Evolutionary conservation across 1,140 invertebrate species (phyloP).

Genomic region (Drusus annulatus): DNA sequence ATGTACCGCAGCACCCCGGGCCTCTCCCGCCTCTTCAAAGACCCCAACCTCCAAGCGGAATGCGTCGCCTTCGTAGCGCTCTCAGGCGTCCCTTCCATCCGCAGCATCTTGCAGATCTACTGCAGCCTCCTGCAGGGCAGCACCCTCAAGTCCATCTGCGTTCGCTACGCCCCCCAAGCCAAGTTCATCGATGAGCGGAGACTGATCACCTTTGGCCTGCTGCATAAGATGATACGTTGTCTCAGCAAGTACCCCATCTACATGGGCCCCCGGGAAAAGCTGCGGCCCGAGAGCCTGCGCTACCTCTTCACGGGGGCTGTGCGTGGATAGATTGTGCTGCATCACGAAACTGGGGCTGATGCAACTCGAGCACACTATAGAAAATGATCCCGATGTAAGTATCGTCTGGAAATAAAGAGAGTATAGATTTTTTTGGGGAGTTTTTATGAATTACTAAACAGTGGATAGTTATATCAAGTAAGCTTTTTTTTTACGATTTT

Average conservation of each 20-base stretch:
- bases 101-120: constrained; percentile 50
- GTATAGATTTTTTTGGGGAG: too few relatives aligned
- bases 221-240: constrained; percentile 88
- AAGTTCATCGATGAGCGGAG: constrained; percentile 85
- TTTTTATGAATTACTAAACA: too few relatives aligned
- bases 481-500: too few relatives aligned
- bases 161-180: constrained; percentile 71
- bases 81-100: constrained; percentile 45
- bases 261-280: constrained; percentile 61
- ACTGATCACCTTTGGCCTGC: constrained; percentile 91
- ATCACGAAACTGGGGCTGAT: constrained; percentile 84
- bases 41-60: constrained; percentile 80
- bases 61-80: constrained; percentile 82
- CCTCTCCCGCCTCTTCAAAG: constrained; percentile 80
- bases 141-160: constrained; percentile 88
- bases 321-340: constrained; percentile 92
- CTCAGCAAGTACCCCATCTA: constrained; percentile 84
- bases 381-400: constrained; percentile 87
- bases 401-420: constrained; percentile 84
- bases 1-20: constrained; percentile 92
- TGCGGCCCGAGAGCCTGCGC: constrained; percentile 69
- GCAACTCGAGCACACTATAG: constrained; percentile 89
- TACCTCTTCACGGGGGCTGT: constrained; percentile 86
- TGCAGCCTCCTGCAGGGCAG: constrained; percentile 72
- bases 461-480: too few relatives aligned